A percentile compares a stretch with the other conserved stretches of the same genome.
Evolutionary conservation across 2,888 invertebrate genomes (phyloP).

Genomic region (Rhagonycha lutea): DNA sequence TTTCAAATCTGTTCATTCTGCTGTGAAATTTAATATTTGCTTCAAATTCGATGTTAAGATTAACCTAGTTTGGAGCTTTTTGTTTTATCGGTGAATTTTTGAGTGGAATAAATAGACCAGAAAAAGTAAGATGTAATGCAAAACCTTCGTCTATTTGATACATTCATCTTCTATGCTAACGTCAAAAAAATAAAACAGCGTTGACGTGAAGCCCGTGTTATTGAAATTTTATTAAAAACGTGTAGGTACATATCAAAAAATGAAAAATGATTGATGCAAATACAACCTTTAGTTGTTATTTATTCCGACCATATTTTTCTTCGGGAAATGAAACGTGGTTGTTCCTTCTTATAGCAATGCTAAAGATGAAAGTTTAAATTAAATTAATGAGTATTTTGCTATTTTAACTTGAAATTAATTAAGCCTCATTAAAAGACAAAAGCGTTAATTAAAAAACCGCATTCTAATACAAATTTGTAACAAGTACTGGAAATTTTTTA

Average conservation of each 20-base stretch:
- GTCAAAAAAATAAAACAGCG: slow-evolving; percentile 6
- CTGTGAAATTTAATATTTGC: slow-evolving; percentile 20
- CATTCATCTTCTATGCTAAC: slow-evolving; percentile 4
- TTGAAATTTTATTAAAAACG: slow-evolving; percentile 14
- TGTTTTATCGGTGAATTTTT: neutral
- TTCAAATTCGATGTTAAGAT: slow-evolving; percentile 4
- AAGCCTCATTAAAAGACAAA: slow-evolving; percentile 10
- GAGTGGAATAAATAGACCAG: neutral
- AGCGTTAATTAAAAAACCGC: slow-evolving; percentile 10
- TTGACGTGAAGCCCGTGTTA: slow-evolving; percentile 9
- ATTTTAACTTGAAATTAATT: slow-evolving; percentile 6
- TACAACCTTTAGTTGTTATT: neutral
- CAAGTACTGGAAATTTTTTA: slow-evolving; percentile 4
- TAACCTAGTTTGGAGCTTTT: neutral
- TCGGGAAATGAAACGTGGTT: neutral
- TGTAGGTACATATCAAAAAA: neutral
- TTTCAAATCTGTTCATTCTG: slow-evolving; percentile 11
- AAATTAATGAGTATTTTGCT: neutral
- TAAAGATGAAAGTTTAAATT: neutral
- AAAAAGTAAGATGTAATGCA: neutral
- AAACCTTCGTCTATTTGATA: neutral
- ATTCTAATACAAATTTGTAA: slow-evolving; percentile 2
- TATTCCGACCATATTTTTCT: neutral
- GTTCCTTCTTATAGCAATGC: neutral
- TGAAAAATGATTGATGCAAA: slow-evolving; percentile 5